Conservation (phyloP, 2,888 invertebrate genomes). For the Altica lythri region DNA sequence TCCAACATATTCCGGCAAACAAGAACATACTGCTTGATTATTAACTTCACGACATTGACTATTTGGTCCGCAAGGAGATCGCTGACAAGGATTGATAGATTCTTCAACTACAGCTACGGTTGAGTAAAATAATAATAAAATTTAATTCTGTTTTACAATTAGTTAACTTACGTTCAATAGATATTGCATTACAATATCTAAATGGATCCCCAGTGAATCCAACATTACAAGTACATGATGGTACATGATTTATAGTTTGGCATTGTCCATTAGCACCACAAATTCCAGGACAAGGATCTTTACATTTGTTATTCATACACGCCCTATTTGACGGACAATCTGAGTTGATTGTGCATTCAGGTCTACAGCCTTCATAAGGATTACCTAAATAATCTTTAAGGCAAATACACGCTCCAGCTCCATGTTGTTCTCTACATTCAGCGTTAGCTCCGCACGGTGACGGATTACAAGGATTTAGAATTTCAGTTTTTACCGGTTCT, state of each 20-base stretch:
- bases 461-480: constrained; percentile 68
- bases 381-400: constrained; percentile 69
- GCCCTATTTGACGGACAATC: constrained; percentile 71
- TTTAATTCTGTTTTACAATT: too few relatives aligned
- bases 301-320: constrained; percentile 73
- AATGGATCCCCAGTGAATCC: constrained; percentile 69
- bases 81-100: constrained; percentile 66
- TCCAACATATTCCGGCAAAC: constrained; percentile 69
- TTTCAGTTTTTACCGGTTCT: constrained; percentile 42
- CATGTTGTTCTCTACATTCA: constrained; percentile 61
- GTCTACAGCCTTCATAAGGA: constrained; percentile 71
- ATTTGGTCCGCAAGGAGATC: constrained; percentile 79
- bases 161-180: constrained; percentile 38
- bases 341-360: constrained; percentile 71
- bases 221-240: constrained; percentile 67
- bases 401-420: constrained; percentile 69
- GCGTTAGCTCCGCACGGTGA: constrained; percentile 76
- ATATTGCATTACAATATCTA: constrained; percentile 38
- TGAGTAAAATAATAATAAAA: too few relatives aligned
- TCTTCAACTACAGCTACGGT: too few relatives aligned
- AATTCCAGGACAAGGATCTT: constrained; percentile 74
- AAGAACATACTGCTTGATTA: constrained; percentile 70
- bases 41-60: constrained; percentile 77
- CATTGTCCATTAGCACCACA: constrained; percentile 75
- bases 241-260: constrained; percentile 42